Conservation (phyloP, 2,888 invertebrate species). For the Tromatobia lineatoria region DNA sequence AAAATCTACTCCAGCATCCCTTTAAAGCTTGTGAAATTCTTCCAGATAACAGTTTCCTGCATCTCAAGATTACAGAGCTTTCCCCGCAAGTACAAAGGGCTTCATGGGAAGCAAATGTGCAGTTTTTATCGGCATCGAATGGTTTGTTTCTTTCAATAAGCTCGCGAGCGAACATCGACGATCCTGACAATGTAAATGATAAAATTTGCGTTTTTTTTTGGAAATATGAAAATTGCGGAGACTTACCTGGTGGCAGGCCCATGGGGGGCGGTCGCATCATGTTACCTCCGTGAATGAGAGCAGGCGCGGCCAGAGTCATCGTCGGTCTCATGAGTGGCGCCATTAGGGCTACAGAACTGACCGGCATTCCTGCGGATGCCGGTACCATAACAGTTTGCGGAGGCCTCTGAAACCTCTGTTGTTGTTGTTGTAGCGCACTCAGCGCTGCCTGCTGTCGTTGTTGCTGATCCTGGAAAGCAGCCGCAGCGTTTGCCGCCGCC, state of each 20-base stretch:
- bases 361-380: conserved; percentile 85
- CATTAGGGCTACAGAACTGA: conserved; percentile 86
- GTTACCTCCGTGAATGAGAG: conserved; percentile 87
- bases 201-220: conserved; percentile 28
- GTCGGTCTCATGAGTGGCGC: conserved; percentile 86
- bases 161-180: conserved; percentile 20
- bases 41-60: background rate
- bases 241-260: conserved; percentile 90
- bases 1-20: too few species aligned
- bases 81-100: conserved; percentile 14
- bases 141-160: conserved; percentile 1
- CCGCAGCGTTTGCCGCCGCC: conserved; percentile 85
- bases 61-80: conserved; percentile 12
- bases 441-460: conserved; percentile 85
- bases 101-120: background rate
- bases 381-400: conserved; percentile 86
- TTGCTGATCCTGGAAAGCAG: conserved; percentile 84
- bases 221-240: conserved; percentile 65
- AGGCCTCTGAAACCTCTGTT: conserved; percentile 86
- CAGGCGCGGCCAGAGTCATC: conserved; percentile 86
- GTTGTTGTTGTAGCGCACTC: conserved; percentile 84
- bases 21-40: background rate
- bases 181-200: conserved; percentile 3
- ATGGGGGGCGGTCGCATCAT: conserved; percentile 89
- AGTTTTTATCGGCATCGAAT: background rate